Conservation (phyloP, 1,140 invertebrate species). For the Harlomillsia oculata region DNA sequence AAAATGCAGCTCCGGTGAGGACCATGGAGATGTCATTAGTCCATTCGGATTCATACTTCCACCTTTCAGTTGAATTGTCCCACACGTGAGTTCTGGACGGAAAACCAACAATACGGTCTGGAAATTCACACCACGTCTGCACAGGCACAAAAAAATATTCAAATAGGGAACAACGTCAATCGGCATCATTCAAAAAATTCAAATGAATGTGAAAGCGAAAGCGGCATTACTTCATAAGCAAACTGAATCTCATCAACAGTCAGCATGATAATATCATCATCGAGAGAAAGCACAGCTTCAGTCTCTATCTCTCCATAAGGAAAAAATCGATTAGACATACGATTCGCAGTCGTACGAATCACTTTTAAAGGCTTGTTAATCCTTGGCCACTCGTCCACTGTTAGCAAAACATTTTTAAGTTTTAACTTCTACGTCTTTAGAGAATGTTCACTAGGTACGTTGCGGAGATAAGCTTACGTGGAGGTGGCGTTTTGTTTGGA, state of each 20-base stretch:
- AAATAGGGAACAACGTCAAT: not conserved
- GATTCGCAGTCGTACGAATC: constrained; percentile 81
- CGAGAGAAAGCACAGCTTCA: constrained; percentile 80
- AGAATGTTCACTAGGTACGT: not conserved
- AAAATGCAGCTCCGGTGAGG: constrained; percentile 83
- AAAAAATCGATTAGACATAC: constrained; percentile 85
- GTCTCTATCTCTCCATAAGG: constrained; percentile 89
- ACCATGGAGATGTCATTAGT: constrained; percentile 89
- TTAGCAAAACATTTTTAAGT: constrained; percentile 37
- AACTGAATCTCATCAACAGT: constrained; percentile 87
- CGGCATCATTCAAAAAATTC: not conserved
- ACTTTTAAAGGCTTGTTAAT: constrained; percentile 80
- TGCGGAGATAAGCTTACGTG: constrained; percentile 45
- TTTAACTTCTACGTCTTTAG: not conserved
- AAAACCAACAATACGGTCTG: constrained; percentile 83
- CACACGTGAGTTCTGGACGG: constrained; percentile 80
- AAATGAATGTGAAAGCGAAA: not conserved
- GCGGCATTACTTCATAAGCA: constrained; percentile 55
- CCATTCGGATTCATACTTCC: constrained; percentile 92
- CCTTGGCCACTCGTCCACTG: constrained; percentile 74
- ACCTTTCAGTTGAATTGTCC: constrained; percentile 70
- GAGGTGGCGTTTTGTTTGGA: constrained; percentile 73
- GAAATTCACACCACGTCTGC: constrained; percentile 86
- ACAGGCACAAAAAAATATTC: constrained; percentile 32
- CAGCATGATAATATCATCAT: constrained; percentile 90